Evolutionary conservation across 2,888 invertebrate species (phyloP), one percentile per base, ranked within the genome.

Genomic region (Ormyrus nitidulus): DNA sequence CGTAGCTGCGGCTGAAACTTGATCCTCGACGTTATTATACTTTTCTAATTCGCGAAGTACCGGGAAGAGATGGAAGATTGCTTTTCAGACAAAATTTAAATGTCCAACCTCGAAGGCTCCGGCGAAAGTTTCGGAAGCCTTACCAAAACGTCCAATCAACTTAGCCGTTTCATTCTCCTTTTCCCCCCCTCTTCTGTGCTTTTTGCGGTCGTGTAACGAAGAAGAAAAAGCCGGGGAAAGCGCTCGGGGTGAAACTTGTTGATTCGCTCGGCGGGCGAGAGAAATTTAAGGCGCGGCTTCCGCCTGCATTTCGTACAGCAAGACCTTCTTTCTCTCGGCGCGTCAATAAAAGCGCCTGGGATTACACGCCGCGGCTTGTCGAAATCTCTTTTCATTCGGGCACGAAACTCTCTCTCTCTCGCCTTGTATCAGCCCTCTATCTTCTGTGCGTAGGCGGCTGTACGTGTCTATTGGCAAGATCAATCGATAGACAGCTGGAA

Each of bases 361-460:
- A 51, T 34, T 34, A 34, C 34, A 34, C 34, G 34, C 34, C 10
- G 34, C 9, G n/a, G 44, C 46, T n/a, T 48, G 54, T 46, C 53
- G 72, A 73, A 13, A 48, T n/a, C 71, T 72, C 51, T 61, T 71
- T 72, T 72, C 71, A 72, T 72, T 46, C 71, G 34, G 51, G 19
- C 19, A 19, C 19, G 19, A 19, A 19, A 1, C 19, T 19, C 19
- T 19, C 19, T 2, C 19, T 19, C 19, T 19, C 19, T 2, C 19
- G 19, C 19, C 19, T 19, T 19, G 2, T 19, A 19, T 2, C 19
- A 19, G 19, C 19, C 13, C 13, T 19, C 6, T 44, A n/a, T 48
- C 48, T 10, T 10, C 70, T 11, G 11, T 61, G n/a, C 59, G 34
- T 19, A 19, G 53, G 68, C 34, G 34, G 34, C 0, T 34, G 34